phyloP scores from a whole-genome alignment of 2,888 invertebrate species.

The Galeopsomyia nigrocyanea region DNA sequence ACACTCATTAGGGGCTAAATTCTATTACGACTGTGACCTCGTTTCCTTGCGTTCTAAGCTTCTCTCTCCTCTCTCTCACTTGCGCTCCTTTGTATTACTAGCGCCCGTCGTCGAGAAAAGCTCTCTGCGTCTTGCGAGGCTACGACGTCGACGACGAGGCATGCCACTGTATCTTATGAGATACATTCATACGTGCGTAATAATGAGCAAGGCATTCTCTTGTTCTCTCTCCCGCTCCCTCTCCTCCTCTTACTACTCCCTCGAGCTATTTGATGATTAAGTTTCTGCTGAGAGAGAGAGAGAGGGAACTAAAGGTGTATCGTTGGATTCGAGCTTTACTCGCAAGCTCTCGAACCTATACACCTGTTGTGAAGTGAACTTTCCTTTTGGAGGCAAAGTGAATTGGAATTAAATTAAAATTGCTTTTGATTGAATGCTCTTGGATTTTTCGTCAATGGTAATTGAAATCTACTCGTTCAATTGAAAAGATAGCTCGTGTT shows the following conservation, averaged over 20 bases:
- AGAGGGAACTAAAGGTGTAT: neutral
- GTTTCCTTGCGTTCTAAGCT: constrained; percentile 2
- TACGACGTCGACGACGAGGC: neutral
- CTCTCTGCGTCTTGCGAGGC: neutral
- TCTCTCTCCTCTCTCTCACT: neutral
- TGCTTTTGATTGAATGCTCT: too few species aligned
- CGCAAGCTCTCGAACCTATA: too few species aligned
- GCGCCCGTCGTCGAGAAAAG: too few species aligned
- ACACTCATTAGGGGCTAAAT: constrained; percentile 29
- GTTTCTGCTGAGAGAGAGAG: neutral
- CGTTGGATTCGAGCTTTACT: too few species aligned
- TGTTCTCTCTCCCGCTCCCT: too few species aligned
- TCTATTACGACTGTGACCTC: constrained; percentile 28
- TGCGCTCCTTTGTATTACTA: constrained; percentile 1
- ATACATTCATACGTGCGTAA: constrained; percentile 30
- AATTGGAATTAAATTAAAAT: too few species aligned
- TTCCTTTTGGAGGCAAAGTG: too few species aligned
- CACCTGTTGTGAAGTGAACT: too few species aligned
- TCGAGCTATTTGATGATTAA: neutral
- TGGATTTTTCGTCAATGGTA: too few species aligned
- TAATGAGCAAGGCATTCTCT: constrained; percentile 17
- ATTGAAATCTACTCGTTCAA: too few species aligned
- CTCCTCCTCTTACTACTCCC: too few species aligned
- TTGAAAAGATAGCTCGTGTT: too few species aligned
- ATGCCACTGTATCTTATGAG: constrained; percentile 23